Evolutionary conservation across 2,888 invertebrate species (phyloP), one percentile per base, ranked within the genome.

Genomic region (Mesochorus sp.): DNA sequence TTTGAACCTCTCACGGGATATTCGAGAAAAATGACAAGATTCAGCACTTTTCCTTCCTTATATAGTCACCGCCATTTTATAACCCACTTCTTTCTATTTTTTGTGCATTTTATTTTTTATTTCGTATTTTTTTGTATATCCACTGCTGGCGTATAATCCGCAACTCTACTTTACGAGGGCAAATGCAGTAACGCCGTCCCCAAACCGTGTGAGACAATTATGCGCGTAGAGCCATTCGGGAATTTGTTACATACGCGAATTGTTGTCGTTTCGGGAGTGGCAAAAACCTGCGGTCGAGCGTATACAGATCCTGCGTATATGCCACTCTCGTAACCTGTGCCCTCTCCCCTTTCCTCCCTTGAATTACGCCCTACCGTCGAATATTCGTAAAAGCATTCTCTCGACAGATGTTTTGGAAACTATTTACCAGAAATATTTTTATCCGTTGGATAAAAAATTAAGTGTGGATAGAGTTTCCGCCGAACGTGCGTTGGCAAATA

Each of bases 211-310:
- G 62, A 31, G n/a, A 12, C 28, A 5, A 28, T 47, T 6, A 10
- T 14, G 14, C 17, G 8, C 10, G 24, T 49, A 61, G 26, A 64
- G 49, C 12, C 2, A 64, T 47, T 34, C 71, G 59, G 28, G 64
- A 76, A 71, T 76, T 71, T 57, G 64, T 42, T 66, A 72, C 26
- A 34, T 44, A 59, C 59, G 71, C 39, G 71, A 76, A 71, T 66
- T 51, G 64, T 76, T 51, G 71, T 57, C 42, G 39, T 76, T 51
- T 71, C 26, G 21, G n/a, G 55, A 19, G 31, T 57, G 14, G 34
- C 64, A 66, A 76, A 76, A 76, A 57, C 37, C 51, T 64, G 76
- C 42, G 71, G 71, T 71, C 71, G 42, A 67, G 47, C 53, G 64
- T 34, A 28, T 44, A 39, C 39, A 28, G 59, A 19, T 53, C 31